Conservation (phyloP, 2,888 invertebrate genomes). For the Drosophila phalerata region DNA sequence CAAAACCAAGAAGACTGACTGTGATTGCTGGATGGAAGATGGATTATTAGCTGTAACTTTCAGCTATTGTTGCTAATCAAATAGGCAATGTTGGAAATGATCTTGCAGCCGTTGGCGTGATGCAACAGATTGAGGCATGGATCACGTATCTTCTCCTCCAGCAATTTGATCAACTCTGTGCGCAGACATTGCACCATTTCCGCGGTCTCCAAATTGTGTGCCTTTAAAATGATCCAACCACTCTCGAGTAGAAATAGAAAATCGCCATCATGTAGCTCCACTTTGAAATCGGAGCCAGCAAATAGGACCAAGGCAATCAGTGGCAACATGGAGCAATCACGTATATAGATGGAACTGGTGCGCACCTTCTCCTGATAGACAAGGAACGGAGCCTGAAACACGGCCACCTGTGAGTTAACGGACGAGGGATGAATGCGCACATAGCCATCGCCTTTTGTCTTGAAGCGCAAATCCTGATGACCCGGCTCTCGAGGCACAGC, state of each 20-base stretch:
- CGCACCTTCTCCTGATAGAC: slow-evolving; percentile 94
- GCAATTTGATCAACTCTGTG: slow-evolving; percentile 90
- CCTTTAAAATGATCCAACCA: slow-evolving; percentile 93
- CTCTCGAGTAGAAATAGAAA: slow-evolving; percentile 91
- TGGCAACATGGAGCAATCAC: slow-evolving; percentile 93
- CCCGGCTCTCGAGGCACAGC: slow-evolving; percentile 90
- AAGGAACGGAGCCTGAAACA: slow-evolving; percentile 91
- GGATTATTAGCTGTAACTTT: slow-evolving; percentile 9
- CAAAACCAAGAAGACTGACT: slow-evolving; percentile 10
- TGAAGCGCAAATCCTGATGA: slow-evolving; percentile 91
- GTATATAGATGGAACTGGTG: slow-evolving; percentile 91
- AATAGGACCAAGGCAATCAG: slow-evolving; percentile 90
- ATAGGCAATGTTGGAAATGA: slow-evolving; percentile 91
- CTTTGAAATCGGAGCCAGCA: slow-evolving; percentile 90
- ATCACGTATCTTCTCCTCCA: slow-evolving; percentile 94
- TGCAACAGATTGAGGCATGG: slow-evolving; percentile 91
- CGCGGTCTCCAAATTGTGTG: slow-evolving; percentile 91
- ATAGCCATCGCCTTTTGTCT: slow-evolving; percentile 90
- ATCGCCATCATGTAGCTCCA: slow-evolving; percentile 90
- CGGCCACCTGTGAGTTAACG: slow-evolving; percentile 88
- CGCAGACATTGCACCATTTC: slow-evolving; percentile 93
- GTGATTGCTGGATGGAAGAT: not conserved
- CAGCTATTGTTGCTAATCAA: slow-evolving; percentile 87
- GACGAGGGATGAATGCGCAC: slow-evolving; percentile 92
- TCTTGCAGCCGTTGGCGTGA: slow-evolving; percentile 90